Evolutionary conservation across 2,888 invertebrate species (phyloP).

Genomic region (Cryptus viduatorius): DNA sequence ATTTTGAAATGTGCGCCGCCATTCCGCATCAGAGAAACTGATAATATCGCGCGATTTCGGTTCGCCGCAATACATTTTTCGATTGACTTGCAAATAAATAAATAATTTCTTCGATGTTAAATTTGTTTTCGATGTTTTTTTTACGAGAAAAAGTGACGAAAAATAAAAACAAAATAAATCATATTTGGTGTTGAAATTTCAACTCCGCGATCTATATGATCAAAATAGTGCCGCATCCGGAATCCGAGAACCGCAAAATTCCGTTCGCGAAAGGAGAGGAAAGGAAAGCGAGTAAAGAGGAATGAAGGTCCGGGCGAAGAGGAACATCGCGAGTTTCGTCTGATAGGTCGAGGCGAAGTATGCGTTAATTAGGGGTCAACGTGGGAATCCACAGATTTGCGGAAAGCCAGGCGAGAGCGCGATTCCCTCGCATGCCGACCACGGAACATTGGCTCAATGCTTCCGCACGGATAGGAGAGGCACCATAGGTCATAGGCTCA

Average conservation of each 20-base stretch:
- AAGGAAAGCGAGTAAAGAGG: constrained; percentile 1
- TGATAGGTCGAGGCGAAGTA: constrained; percentile 73
- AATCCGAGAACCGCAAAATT: constrained; percentile 4
- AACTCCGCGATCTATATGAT: too few species aligned
- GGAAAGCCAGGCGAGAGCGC: constrained; percentile 70
- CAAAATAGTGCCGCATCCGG: not conserved
- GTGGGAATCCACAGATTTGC: constrained; percentile 81
- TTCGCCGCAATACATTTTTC: too few species aligned
- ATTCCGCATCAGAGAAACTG: too few species aligned
- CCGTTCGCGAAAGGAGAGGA: constrained; percentile 1
- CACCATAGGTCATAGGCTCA: constrained; percentile 25
- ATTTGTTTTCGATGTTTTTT: not conserved
- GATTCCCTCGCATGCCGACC: constrained; percentile 60
- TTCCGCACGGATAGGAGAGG: constrained; percentile 5
- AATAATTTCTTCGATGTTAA: too few species aligned
- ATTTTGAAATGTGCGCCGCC: not conserved
- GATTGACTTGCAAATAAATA: too few species aligned
- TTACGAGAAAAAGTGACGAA: not conserved
- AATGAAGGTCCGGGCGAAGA: constrained; percentile 24
- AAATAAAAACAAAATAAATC: not conserved
- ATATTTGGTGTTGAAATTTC: not conserved
- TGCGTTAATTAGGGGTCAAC: constrained; percentile 82
- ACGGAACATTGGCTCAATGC: constrained; percentile 44
- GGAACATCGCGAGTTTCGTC: constrained; percentile 44
- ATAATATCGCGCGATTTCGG: too few species aligned